Percentiles rank a stretch among this genome's conserved stretches.
phyloP scores from a whole-genome alignment of 2,113 vertebrate genomes.

The Hyla sarda region DNA sequence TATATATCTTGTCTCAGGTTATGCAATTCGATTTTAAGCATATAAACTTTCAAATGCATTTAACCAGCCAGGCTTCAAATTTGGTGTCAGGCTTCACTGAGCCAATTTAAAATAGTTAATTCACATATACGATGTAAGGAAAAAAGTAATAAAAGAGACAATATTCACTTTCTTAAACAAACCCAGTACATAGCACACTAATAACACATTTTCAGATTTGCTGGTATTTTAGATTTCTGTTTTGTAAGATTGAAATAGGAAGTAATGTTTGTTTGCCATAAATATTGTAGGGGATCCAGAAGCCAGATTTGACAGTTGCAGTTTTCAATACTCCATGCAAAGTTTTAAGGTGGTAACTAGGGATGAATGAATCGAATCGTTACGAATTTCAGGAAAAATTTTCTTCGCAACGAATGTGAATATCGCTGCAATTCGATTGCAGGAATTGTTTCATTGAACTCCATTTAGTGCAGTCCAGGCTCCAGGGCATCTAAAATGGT shows the following conservation, averaged over 20 bases:
- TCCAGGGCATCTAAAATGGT: no score
- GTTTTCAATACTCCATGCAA: neutral
- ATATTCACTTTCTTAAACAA: neutral
- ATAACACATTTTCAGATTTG: neutral
- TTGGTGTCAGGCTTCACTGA: constrained; percentile 8
- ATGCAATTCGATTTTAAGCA: neutral
- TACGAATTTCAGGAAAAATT: no score
- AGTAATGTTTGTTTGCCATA: neutral
- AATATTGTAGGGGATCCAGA: neutral
- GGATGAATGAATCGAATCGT: no score
- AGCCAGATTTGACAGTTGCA: neutral
- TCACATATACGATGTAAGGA: neutral
- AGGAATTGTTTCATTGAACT: no score
- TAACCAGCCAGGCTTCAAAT: constrained; percentile 14
- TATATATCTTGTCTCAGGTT: neutral
- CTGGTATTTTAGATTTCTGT: neutral
- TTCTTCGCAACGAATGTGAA: no score
- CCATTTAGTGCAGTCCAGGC: no score
- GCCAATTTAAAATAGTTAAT: constrained; percentile 11
- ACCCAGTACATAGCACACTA: neutral
- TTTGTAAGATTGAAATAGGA: neutral
- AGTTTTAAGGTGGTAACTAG: neutral
- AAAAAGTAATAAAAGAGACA: neutral
- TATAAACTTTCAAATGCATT: neutral
- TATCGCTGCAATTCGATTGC: no score